Conservation (phyloP, 2,113 vertebrate genomes). For the Vidua macroura region DNA sequence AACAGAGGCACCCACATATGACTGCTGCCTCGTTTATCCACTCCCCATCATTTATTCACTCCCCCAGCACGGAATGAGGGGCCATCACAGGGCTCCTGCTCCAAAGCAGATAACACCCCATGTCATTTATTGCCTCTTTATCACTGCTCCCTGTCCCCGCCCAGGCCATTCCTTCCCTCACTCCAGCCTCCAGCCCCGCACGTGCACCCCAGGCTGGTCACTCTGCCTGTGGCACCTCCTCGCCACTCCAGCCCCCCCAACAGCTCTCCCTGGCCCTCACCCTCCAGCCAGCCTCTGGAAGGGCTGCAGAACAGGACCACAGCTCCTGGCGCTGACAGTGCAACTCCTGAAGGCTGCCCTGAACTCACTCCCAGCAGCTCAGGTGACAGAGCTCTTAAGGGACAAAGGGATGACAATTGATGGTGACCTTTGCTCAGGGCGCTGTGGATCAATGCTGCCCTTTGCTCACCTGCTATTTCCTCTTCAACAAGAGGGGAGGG, state of each 20-base stretch:
- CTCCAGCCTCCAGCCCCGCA: not conserved
- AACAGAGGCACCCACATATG: rapidly evolving
- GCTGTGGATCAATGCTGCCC: not conserved
- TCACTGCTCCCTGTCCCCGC: not conserved
- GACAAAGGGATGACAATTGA: not conserved
- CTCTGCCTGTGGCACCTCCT: not conserved
- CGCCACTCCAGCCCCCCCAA: rapidly evolving
- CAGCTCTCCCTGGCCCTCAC: not conserved
- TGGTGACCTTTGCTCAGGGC: not conserved
- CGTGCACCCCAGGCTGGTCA: rapidly evolving
- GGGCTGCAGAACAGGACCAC: not conserved
- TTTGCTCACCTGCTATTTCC: slow-evolving; percentile 3
- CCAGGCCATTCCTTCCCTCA: rapidly evolving
- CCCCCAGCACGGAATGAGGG: not conserved
- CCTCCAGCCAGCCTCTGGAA: not conserved
- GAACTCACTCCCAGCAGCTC: not conserved
- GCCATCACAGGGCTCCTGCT: not conserved
- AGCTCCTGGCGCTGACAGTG: rapidly evolving
- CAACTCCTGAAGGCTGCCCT: rapidly evolving
- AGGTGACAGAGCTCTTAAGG: rapidly evolving
- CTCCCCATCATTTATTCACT: not conserved
- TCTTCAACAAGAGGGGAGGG: not conserved
- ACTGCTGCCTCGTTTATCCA: not conserved
- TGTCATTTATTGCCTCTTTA: slow-evolving; percentile 9
- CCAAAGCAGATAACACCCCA: not conserved